These are phyloP conservation scores for Drosophila suboccidentalis DNA, from an alignment of 2,888 invertebrate species.

Conservation along the genomic window DNA sequence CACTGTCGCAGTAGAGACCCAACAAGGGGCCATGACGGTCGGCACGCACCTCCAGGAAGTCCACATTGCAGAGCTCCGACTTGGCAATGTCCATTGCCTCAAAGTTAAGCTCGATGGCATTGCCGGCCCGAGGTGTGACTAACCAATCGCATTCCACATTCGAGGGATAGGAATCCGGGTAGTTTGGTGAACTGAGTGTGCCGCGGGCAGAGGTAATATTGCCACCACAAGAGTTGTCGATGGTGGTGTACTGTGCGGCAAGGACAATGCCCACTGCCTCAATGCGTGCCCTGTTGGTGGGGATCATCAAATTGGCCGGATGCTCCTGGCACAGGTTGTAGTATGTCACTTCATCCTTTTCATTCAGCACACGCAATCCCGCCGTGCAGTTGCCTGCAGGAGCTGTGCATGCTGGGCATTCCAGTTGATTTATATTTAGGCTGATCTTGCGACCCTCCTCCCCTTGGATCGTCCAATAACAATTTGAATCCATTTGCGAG, in stretches of 20 bases:
- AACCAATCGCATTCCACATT: constrained; percentile 92
- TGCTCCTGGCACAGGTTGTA: constrained; percentile 63
- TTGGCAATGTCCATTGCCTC: constrained; percentile 89
- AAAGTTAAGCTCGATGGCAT: constrained; percentile 89
- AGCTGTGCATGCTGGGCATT: constrained; percentile 66
- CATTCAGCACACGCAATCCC: constrained; percentile 56
- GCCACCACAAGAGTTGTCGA: constrained; percentile 90
- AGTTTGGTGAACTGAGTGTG: constrained; percentile 89
- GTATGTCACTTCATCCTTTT: constrained; percentile 49
- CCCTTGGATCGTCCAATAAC: constrained; percentile 29
- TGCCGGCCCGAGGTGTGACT: constrained; percentile 89
- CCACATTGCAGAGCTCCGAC: constrained; percentile 92
- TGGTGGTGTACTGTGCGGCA: constrained; percentile 86
- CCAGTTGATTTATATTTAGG: constrained; percentile 72
- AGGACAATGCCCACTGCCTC: constrained; percentile 62
- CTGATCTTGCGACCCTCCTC: constrained; percentile 65
- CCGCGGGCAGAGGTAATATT: constrained; percentile 88
- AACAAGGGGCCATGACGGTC: constrained; percentile 89
- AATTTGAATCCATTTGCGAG: constrained; percentile 61
- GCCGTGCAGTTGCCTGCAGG: constrained; percentile 49
- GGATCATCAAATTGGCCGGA: constrained; percentile 57
- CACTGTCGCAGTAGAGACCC: constrained; percentile 90
- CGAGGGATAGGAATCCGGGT: constrained; percentile 89
- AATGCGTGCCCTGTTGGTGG: constrained; percentile 56
- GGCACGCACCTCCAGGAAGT: constrained; percentile 93